Evolutionary conservation across 2,888 invertebrate genomes (phyloP).

Genomic region (Abscondita cerata): DNA sequence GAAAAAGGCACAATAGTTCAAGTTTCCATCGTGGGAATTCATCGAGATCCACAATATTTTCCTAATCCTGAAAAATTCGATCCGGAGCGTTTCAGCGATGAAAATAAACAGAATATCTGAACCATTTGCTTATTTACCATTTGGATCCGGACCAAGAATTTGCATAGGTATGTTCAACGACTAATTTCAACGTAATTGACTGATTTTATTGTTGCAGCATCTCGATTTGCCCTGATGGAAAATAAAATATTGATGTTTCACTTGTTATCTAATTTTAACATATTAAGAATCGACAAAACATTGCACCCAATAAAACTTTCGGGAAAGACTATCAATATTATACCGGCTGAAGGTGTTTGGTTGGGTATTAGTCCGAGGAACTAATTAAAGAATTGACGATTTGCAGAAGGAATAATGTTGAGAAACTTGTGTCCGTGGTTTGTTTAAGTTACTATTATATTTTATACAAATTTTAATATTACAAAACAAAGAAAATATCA

Average conservation of each 20-base stretch:
- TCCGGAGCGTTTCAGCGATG: slow-evolving; percentile 63
- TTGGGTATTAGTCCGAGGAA: too few species aligned
- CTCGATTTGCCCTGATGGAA: slow-evolving; percentile 54
- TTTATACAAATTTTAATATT: too few species aligned
- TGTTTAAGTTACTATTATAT: too few species aligned
- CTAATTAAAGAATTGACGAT: too few species aligned
- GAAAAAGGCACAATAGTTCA: slow-evolving; percentile 60
- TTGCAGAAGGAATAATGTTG: too few species aligned
- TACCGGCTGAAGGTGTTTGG: slow-evolving; percentile 53
- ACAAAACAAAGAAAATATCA: too few species aligned
- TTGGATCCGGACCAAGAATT: slow-evolving; percentile 58
- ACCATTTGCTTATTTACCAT: slow-evolving; percentile 62
- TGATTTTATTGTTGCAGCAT: slow-evolving; percentile 52
- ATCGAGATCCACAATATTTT: slow-evolving; percentile 63
- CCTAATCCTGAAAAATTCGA: slow-evolving; percentile 62
- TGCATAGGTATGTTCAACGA: slow-evolving; percentile 49
- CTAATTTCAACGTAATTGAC: slow-evolving; percentile 11
- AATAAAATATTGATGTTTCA: slow-evolving; percentile 55
- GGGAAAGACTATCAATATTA: slow-evolving; percentile 53
- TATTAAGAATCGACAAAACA: slow-evolving; percentile 40
- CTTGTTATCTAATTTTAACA: slow-evolving; percentile 51
- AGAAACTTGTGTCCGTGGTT: too few species aligned
- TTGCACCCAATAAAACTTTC: slow-evolving; percentile 44
- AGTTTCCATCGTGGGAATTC: slow-evolving; percentile 61
- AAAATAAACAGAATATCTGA: slow-evolving; percentile 61